Evolutionary conservation across 2,113 vertebrate genomes (phyloP).

Genomic region (Otus sunia): DNA sequence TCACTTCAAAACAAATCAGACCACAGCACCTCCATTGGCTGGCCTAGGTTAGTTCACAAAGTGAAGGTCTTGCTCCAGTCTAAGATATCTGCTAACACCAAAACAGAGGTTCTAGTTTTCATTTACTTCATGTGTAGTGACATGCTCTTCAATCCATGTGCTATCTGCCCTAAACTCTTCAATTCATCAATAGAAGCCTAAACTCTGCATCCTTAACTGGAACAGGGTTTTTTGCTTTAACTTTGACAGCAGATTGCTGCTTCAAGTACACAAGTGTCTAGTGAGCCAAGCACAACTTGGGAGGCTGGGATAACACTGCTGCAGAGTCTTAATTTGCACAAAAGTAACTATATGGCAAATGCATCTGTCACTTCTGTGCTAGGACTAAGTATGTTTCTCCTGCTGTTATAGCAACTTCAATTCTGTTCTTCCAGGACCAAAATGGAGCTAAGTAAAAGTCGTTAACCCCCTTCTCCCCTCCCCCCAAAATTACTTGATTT

Average conservation of each 20-base stretch:
- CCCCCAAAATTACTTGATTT: background rate
- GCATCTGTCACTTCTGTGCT: background rate
- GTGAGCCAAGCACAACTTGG: background rate
- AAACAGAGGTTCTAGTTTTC: background rate
- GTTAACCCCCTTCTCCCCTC: background rate
- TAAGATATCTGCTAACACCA: background rate
- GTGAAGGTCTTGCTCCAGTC: background rate
- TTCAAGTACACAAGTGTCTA: background rate
- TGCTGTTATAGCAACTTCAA: background rate
- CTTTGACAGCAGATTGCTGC: background rate
- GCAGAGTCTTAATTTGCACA: background rate
- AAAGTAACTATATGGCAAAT: background rate
- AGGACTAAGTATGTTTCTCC: background rate
- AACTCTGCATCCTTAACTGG: background rate
- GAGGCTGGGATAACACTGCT: background rate
- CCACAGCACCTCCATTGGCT: background rate
- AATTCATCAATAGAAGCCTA: background rate
- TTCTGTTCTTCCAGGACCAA: background rate
- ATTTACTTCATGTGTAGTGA: background rate
- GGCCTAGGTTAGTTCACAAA: conserved; percentile 69
- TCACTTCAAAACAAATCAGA: conserved; percentile 75
- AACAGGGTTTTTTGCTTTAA: background rate
- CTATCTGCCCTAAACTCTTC: background rate
- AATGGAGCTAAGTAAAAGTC: background rate
- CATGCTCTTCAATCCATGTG: background rate